Conservation (phyloP, 2,888 invertebrate species). For the Ecliptopera silaceata region DNA sequence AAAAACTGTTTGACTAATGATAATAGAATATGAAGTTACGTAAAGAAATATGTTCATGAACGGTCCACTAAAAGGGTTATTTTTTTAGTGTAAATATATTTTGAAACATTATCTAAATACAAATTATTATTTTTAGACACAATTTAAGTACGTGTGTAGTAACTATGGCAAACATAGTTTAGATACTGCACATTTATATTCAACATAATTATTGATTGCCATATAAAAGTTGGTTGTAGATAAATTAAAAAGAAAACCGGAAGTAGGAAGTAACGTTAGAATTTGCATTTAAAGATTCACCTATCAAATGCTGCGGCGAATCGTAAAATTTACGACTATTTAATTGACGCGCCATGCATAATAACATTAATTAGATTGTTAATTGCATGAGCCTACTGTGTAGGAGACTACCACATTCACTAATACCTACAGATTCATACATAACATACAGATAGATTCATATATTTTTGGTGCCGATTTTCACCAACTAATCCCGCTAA, state of each 20-base stretch:
- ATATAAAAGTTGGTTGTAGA: not conserved
- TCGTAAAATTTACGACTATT: conserved; percentile 17
- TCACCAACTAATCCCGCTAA: too few species aligned
- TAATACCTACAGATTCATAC: too few species aligned
- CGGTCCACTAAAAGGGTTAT: too few species aligned
- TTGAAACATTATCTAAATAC: too few species aligned
- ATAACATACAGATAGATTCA: too few species aligned
- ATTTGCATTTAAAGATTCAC: conserved; percentile 11
- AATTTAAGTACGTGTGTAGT: too few species aligned
- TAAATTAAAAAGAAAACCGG: conserved; percentile 7
- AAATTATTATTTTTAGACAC: too few species aligned
- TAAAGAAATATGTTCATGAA: not conserved
- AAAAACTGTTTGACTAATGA: conserved; percentile 12
- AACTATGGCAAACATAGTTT: too few species aligned
- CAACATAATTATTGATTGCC: not conserved
- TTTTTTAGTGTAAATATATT: too few species aligned
- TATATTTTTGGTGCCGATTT: too few species aligned
- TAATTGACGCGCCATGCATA: conserved; percentile 18
- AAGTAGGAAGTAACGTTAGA: conserved; percentile 6
- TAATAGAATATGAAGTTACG: conserved; percentile 3
- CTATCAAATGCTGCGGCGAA: conserved; percentile 17
- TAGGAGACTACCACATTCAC: too few species aligned
- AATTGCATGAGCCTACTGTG: not conserved
- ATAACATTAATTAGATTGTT: not conserved
- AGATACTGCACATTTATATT: too few species aligned